Conservation (phyloP, 1,140 invertebrate species). For the Tetramorium simillimum region DNA sequence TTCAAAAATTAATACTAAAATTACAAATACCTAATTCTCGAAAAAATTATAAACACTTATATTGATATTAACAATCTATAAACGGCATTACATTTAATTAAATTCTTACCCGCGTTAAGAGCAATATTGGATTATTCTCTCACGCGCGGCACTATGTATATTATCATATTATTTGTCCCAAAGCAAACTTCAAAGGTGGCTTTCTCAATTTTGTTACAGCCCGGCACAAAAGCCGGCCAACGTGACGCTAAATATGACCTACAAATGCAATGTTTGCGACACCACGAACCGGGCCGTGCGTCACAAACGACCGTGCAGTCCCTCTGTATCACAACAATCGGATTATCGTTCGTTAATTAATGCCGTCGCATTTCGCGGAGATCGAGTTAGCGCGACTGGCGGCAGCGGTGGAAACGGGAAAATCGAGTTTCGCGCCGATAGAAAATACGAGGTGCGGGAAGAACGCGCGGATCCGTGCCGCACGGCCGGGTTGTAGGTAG, state of each 20-base stretch:
- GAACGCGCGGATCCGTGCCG: conserved; percentile 4
- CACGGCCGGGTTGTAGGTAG: background rate
- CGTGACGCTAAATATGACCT: background rate
- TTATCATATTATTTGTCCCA: conserved; percentile 7
- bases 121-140: conserved; percentile 21
- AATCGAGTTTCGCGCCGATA: conserved; percentile 44
- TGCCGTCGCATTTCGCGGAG: conserved; percentile 43
- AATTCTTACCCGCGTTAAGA: background rate
- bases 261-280: conserved; percentile 31
- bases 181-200: background rate
- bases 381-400: conserved; percentile 35
- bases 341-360: conserved; percentile 54
- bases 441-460: conserved; percentile 47
- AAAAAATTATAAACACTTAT: background rate
- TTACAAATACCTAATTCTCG: background rate
- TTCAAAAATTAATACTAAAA: background rate
- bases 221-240: background rate
- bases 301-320: background rate
- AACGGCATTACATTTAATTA: background rate
- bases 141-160: background rate
- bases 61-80: background rate
- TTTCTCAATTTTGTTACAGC: conserved; percentile 22
- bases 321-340: conserved; percentile 45
- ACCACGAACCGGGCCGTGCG: background rate
- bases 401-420: conserved; percentile 13